phyloP scores from a whole-genome alignment of 2,888 invertebrate genomes.

The Oscheius myriophilus region DNA sequence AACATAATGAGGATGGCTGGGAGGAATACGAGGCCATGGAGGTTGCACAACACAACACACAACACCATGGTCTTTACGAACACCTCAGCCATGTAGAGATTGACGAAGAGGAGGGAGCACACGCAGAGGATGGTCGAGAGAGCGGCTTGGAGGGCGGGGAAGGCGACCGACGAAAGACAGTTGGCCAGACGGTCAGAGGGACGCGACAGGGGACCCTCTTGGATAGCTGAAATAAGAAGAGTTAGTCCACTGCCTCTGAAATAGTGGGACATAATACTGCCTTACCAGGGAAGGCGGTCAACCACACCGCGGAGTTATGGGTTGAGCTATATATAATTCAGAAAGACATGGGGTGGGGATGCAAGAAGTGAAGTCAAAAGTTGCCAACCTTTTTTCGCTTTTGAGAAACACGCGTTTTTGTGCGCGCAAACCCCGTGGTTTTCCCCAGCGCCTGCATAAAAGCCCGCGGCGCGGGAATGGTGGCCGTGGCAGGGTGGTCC shows the following conservation, averaged over 20 bases:
- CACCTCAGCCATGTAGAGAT: constrained; percentile 68
- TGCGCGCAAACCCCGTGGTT: too few relatives aligned
- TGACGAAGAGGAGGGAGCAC: constrained; percentile 63
- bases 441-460: too few relatives aligned
- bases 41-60: constrained; percentile 66
- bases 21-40: constrained; percentile 67
- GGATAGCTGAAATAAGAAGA: constrained; percentile 39
- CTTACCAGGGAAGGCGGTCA: too few relatives aligned
- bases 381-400: too few relatives aligned
- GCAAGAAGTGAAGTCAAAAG: too few relatives aligned
- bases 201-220: constrained; percentile 51
- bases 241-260: constrained; percentile 45
- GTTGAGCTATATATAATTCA: too few relatives aligned
- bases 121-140: constrained; percentile 66
- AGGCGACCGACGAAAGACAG: constrained; percentile 57
- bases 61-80: constrained; percentile 67
- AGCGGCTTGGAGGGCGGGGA: constrained; percentile 59
- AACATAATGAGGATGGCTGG: constrained; percentile 60
- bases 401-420: too few relatives aligned
- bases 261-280: too few relatives aligned
- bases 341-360: too few relatives aligned
- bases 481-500: too few relatives aligned
- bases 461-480: too few relatives aligned
- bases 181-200: constrained; percentile 55
- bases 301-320: too few relatives aligned